phyloP scores from a whole-genome alignment of 2,113 vertebrate species.

The Haemorhous mexicanus region DNA sequence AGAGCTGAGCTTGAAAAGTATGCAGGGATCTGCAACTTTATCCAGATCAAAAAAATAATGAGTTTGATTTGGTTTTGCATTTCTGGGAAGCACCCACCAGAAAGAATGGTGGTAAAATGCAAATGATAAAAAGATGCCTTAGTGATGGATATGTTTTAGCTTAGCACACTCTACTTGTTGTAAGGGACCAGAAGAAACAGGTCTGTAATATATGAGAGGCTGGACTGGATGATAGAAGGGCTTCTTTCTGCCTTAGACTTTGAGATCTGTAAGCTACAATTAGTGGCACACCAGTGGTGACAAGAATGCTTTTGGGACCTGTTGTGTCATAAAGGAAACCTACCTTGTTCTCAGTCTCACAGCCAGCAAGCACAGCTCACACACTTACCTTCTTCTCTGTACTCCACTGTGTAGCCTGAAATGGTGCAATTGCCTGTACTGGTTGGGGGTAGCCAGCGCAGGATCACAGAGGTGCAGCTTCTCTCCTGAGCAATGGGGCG shows the following conservation, averaged over 20 bases:
- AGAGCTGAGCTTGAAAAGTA: background rate
- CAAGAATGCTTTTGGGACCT: background rate
- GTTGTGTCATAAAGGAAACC: background rate
- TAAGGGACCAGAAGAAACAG: background rate
- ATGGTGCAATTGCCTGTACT: constrained; percentile 91
- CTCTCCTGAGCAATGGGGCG: constrained; percentile 94
- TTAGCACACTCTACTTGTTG: background rate
- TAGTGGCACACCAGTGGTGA: background rate
- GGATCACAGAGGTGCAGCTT: constrained; percentile 88
- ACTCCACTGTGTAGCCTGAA: constrained; percentile 94
- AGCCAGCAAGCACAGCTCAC: background rate
- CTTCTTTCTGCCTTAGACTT: background rate
- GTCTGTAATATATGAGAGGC: background rate
- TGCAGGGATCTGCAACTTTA: background rate
- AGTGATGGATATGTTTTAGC: background rate
- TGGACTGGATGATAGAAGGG: background rate
- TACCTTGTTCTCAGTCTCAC: background rate
- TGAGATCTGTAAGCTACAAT: background rate
- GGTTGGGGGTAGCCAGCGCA: constrained; percentile 91
- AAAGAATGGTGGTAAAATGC: background rate
- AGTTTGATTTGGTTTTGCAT: background rate
- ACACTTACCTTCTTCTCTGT: constrained; percentile 89
- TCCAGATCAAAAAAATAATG: background rate
- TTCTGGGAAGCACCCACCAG: background rate
- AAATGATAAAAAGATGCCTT: background rate